A percentile compares a stretch with the other conserved stretches of the same genome.
Conservation (phyloP, 2,888 invertebrate species). For the Chouioia cunea region DNA sequence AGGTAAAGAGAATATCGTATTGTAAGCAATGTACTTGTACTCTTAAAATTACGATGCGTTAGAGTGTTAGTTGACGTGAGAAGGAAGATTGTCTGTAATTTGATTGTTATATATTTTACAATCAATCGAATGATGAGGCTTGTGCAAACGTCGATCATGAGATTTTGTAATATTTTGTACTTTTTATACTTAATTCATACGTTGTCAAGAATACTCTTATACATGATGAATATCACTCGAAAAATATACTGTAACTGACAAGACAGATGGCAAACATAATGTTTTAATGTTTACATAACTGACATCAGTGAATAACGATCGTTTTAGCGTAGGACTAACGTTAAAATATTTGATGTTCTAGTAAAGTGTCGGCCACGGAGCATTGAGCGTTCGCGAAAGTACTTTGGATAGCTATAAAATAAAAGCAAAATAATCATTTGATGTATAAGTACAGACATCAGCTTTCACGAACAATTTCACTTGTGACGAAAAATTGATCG, state of each 20-base stretch:
- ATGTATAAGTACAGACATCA: constrained; percentile 16
- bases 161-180: constrained; percentile 4
- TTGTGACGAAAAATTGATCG: constrained; percentile 28
- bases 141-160: neutral
- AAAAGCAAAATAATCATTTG: constrained; percentile 28
- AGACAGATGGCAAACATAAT: neutral
- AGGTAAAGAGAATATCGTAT: too few relatives aligned
- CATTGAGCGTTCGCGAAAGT: constrained; percentile 29
- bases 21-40: too few relatives aligned
- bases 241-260: too few relatives aligned
- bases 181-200: neutral
- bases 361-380: constrained; percentile 12
- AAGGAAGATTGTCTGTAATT: neutral
- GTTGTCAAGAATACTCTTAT: neutral
- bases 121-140: too few relatives aligned
- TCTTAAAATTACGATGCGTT: too few relatives aligned
- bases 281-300: constrained; percentile 2
- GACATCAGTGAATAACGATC: neutral
- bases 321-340: constrained; percentile 6
- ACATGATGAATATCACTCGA: neutral
- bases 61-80: too few relatives aligned
- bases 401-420: constrained; percentile 18
- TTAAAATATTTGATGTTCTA: neutral
- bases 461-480: constrained; percentile 43
- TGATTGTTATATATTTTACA: neutral